Evolutionary conservation across 2,113 vertebrate species (phyloP).

Genomic region (Datnioides undecimradiatus): DNA sequence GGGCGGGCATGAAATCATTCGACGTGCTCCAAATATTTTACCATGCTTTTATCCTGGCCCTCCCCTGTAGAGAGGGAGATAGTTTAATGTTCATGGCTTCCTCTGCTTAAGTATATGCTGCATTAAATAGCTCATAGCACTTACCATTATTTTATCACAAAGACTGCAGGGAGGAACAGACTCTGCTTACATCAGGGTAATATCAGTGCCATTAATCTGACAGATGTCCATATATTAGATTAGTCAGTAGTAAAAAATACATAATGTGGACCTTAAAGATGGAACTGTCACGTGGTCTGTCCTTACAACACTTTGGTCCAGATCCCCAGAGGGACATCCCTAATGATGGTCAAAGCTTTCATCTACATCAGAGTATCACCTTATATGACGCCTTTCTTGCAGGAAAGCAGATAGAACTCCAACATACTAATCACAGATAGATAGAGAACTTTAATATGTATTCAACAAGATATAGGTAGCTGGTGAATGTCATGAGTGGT

Average conservation of each 20-base stretch:
- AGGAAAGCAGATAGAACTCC: too few species aligned
- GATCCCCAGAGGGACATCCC: neutral
- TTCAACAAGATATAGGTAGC: too few species aligned
- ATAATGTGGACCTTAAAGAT: neutral
- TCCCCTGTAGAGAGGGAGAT: slow-evolving; percentile 3
- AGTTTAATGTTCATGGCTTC: neutral
- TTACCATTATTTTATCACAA: slow-evolving; percentile 1
- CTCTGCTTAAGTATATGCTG: slow-evolving; percentile 6
- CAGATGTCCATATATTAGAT: neutral
- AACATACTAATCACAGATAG: too few species aligned
- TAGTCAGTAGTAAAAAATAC: neutral
- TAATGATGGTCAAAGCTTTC: neutral
- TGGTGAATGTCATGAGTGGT: too few species aligned
- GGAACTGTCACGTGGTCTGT: neutral
- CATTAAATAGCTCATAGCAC: neutral
- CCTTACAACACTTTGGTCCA: neutral
- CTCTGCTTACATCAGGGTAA: neutral
- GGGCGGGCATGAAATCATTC: slow-evolving; percentile 1
- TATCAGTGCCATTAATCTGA: neutral
- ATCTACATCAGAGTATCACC: neutral
- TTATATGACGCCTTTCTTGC: too few species aligned
- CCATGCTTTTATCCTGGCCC: neutral
- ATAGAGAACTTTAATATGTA: too few species aligned
- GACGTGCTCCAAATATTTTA: slow-evolving; percentile 16
- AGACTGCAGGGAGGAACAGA: neutral